Evolutionary conservation across 2,797 vertebrate genomes (phyloP), one percentile per base, ranked within the genome.

Genomic region (Lithobates sylvaticus): DNA sequence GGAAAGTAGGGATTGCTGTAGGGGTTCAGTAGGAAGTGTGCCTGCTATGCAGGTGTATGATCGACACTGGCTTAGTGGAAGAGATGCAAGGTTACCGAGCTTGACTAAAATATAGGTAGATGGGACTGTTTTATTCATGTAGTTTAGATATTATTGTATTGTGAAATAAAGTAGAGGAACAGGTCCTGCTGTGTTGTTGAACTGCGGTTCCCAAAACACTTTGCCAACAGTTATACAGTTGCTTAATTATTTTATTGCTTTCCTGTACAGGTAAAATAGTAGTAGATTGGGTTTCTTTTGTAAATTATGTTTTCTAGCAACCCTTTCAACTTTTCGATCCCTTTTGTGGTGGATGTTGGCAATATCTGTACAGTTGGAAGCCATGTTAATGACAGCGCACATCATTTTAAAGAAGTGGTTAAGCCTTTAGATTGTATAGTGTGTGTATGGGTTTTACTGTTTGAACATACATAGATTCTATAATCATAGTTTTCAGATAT

Each of bases 21-120:
- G 86, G 86, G 69, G 27, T 75, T 69, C 5, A 27, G 81, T 75
- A 68, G 71, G 42, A 50, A 64, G 29, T 16, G 74, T 84, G 76
- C 42, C 80, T 78, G 80, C 85, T 84, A 78, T 87, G 81, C 70
- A 87, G 81, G 86, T 84, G 39, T 67, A 73, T 44, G 39, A 34
- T 84, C 44, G 58, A 79, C 64, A 42, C 29, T 79, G 70, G 44
- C 36, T 83, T 54, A 71, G 72, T 68, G 42, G 65, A 80, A 72
- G 44, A 64, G 69, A 64, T n/a, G n/a, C 39, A 39, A 47, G n/a
- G 18, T 73, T 34, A 34, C n/a, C 27, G 5, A 81, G 27, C 12
- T 67, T 67, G 65, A 67, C 12, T 29, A 13, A 67, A 12, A 67
- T 67, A 27, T 26, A 67, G 26, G 26, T 29, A 67, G 65, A 12